phyloP scores from a whole-genome alignment of 2,113 vertebrate genomes.

The Antechinus stuartii region DNA sequence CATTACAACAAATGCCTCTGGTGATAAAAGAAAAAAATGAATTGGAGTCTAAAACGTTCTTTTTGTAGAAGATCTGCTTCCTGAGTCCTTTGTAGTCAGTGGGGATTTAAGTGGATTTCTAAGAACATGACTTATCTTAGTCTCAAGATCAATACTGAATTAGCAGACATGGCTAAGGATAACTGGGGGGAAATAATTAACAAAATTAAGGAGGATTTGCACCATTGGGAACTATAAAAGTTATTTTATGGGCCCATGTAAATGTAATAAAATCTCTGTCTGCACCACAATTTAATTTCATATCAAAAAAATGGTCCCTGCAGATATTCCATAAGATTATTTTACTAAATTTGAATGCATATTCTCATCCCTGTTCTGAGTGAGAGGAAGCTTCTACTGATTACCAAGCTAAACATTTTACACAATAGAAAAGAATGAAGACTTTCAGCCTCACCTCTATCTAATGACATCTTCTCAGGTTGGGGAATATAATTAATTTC shows the following conservation, averaged over 20 bases:
- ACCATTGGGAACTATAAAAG: conserved; percentile 86
- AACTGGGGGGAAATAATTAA: conserved; percentile 89
- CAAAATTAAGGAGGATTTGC: conserved; percentile 86
- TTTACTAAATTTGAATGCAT: conserved; percentile 82
- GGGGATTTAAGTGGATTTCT: conserved; percentile 82
- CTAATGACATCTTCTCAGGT: conserved; percentile 51
- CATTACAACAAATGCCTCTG: conserved; percentile 45
- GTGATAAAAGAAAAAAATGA: conserved; percentile 66
- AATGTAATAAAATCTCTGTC: conserved; percentile 88
- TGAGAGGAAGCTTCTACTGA: conserved; percentile 69
- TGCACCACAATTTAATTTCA: conserved; percentile 87
- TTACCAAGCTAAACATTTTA: conserved; percentile 64
- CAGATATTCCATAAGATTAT: conserved; percentile 83
- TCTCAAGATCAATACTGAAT: conserved; percentile 88
- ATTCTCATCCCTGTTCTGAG: conserved; percentile 64
- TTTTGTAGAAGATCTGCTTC: conserved; percentile 69
- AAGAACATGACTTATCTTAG: conserved; percentile 83
- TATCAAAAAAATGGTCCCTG: conserved; percentile 86
- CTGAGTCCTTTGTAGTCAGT: conserved; percentile 74
- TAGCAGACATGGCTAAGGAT: conserved; percentile 87
- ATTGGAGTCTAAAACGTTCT: conserved; percentile 71
- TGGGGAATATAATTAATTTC: conserved; percentile 68
- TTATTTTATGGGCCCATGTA: conserved; percentile 89
- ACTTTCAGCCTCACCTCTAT: conserved; percentile 12
- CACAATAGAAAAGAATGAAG: conserved; percentile 34